These are phyloP conservation scores for Stigmatopora argus DNA, from an alignment of 2,113 vertebrate genomes.

Conservation along the genomic window DNA sequence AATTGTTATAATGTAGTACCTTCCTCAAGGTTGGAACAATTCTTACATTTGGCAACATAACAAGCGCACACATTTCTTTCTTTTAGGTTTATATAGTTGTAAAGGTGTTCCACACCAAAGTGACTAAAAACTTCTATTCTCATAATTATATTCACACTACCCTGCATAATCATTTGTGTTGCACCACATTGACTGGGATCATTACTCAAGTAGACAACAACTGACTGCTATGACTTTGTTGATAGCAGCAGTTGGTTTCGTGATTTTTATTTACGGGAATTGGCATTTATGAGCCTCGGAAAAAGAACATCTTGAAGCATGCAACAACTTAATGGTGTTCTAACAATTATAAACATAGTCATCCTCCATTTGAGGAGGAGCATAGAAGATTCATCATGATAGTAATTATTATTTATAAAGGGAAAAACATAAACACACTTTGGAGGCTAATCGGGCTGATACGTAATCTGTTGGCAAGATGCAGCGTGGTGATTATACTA, in stretches of 20 bases:
- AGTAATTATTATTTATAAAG: background rate
- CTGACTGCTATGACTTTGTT: background rate
- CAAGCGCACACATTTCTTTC: background rate
- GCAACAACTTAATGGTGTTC: background rate
- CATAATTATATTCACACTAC: background rate
- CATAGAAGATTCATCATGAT: background rate
- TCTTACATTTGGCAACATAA: background rate
- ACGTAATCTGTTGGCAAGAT: background rate
- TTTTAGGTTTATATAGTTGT: background rate
- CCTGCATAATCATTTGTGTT: background rate
- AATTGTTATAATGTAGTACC: background rate
- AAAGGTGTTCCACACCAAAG: background rate
- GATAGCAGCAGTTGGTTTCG: background rate
- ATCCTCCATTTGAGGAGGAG: background rate
- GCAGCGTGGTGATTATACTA: background rate
- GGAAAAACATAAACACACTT: background rate
- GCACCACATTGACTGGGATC: background rate
- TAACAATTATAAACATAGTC: background rate
- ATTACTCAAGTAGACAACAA: background rate
- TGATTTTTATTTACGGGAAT: background rate
- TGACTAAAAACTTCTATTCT: background rate
- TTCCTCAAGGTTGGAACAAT: no score
- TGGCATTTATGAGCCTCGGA: background rate
- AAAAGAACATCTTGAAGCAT: background rate
- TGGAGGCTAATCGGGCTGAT: background rate